phyloP scores from a whole-genome alignment of 2,888 invertebrate genomes.

The Rhorus exstirpatorius region DNA sequence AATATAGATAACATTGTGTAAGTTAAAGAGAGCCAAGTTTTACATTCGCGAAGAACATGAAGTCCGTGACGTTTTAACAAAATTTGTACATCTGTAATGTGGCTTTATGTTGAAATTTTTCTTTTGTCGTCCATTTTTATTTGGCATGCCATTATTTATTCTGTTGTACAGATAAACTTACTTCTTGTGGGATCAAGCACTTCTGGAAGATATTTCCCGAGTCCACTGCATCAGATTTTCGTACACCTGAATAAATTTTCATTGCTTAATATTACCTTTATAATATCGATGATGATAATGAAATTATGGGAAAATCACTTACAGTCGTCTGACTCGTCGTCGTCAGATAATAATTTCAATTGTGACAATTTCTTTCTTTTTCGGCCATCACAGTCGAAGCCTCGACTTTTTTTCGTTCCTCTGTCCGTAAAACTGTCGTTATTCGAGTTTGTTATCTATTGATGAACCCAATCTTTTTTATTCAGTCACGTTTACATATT shows the following conservation, averaged over 20 bases:
- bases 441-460: constrained; percentile 22
- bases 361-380: constrained; percentile 20
- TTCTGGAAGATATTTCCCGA: constrained; percentile 17
- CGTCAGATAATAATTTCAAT: constrained; percentile 7
- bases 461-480: constrained; percentile 13
- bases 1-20: background rate
- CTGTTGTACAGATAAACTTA: constrained; percentile 20
- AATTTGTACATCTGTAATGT: constrained; percentile 20
- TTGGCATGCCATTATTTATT: constrained; percentile 8
- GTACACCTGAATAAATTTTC: constrained; percentile 20
- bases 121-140: constrained; percentile 21
- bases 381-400: constrained; percentile 17
- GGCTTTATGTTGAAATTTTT: constrained; percentile 19
- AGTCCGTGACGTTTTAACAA: constrained; percentile 18
- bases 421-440: constrained; percentile 16
- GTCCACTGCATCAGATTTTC: constrained; percentile 18
- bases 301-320: constrained; percentile 14
- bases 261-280: constrained; percentile 18
- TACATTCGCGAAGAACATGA: constrained; percentile 28
- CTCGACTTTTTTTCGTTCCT: constrained; percentile 16
- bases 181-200: constrained; percentile 1
- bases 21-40: constrained; percentile 16
- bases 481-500: constrained; percentile 10
- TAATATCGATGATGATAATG: constrained; percentile 6
- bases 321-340: constrained; percentile 13